Evolutionary conservation across 2,113 vertebrate species (phyloP).

Genomic region (Catagonus wagneri): DNA sequence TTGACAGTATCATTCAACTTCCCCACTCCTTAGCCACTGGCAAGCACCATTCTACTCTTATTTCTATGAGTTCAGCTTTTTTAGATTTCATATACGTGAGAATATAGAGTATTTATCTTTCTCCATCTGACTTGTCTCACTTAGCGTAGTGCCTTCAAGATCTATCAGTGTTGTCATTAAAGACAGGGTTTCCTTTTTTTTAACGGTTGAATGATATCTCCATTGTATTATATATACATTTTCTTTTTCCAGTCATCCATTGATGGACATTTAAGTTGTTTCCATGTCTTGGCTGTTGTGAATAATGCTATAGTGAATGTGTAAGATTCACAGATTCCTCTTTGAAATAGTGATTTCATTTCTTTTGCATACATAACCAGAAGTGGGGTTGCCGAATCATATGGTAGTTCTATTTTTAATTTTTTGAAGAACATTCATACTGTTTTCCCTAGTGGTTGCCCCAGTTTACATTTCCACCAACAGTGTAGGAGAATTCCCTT

Average conservation of each 20-base stretch:
- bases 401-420: neutral
- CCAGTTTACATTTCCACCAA: neutral
- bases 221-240: neutral
- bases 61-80: slow-evolving; percentile 14
- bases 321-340: neutral
- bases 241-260: neutral
- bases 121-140: neutral
- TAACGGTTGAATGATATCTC: neutral
- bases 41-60: neutral
- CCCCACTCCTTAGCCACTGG: neutral
- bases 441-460: neutral
- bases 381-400: neutral
- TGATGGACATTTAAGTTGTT: neutral
- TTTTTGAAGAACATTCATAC: neutral
- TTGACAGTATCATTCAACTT: neutral
- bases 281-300: neutral
- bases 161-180: slow-evolving; percentile 26
- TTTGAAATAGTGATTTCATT: neutral
- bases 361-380: neutral
- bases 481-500: neutral
- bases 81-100: neutral
- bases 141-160: neutral
- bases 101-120: neutral
- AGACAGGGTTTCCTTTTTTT: slow-evolving; percentile 9
- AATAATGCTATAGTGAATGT: neutral